A percentile compares a stretch with the other conserved stretches of the same genome.
phyloP scores from a whole-genome alignment of 2,113 vertebrate genomes.

The Hippolais icterina region DNA sequence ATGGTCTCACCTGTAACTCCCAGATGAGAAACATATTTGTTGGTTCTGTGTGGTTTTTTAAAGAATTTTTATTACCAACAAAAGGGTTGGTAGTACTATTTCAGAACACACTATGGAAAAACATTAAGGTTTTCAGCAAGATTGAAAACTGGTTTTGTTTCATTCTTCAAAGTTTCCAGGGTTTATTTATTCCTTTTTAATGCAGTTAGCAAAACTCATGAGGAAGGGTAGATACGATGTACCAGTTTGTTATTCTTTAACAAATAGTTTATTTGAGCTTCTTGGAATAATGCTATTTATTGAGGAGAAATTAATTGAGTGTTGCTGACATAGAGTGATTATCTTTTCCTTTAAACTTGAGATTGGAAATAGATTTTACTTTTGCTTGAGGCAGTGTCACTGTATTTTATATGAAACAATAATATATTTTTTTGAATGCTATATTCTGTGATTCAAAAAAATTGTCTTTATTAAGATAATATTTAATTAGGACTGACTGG shows the following conservation, averaged over 20 bases:
- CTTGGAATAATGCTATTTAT: neutral
- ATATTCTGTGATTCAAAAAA: neutral
- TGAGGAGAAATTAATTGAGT: neutral
- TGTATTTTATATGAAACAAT: neutral
- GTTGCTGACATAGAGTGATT: neutral
- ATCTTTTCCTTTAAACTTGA: neutral
- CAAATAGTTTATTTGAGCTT: neutral
- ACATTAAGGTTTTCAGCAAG: neutral
- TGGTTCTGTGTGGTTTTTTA: neutral
- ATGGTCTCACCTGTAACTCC: neutral
- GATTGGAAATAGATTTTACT: neutral
- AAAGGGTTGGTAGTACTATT: neutral
- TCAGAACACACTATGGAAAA: neutral
- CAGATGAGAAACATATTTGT: neutral
- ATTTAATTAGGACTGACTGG: neutral
- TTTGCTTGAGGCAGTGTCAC: neutral
- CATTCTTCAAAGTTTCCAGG: neutral
- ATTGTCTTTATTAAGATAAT: neutral
- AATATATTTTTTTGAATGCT: neutral
- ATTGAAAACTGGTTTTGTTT: neutral
- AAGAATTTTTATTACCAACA: neutral
- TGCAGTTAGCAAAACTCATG: neutral
- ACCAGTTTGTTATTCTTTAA: neutral
- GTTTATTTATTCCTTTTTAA: neutral
- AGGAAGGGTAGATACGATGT: neutral